phyloP scores from a whole-genome alignment of 2,113 vertebrate genomes.

The Myanophis thanlyinensis region DNA sequence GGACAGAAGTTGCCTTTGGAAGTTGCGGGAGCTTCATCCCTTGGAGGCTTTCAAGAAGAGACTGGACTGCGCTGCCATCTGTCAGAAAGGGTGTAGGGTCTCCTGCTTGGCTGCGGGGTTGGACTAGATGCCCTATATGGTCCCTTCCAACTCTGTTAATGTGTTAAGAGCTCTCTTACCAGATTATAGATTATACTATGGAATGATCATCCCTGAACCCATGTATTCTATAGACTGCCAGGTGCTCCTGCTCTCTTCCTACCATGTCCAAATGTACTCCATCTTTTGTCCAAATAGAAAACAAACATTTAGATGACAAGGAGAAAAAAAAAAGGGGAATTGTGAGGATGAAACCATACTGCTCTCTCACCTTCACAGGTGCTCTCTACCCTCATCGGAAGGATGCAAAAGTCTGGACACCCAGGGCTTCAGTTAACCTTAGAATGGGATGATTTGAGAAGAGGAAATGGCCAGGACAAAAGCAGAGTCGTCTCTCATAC shows the following conservation, averaged over 20 bases:
- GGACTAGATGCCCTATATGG: too few relatives aligned
- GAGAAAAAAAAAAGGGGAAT: neutral
- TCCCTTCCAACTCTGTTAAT: too few relatives aligned
- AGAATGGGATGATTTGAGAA: neutral
- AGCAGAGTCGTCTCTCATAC: neutral
- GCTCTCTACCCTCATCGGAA: neutral
- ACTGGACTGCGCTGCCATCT: too few relatives aligned
- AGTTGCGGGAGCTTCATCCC: too few relatives aligned
- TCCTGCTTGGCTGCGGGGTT: too few relatives aligned
- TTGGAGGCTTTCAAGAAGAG: too few relatives aligned
- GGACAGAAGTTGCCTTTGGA: too few relatives aligned
- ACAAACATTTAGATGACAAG: neutral
- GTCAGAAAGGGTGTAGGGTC: too few relatives aligned
- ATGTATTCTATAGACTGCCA: neutral
- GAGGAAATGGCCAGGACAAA: neutral
- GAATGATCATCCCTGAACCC: too few relatives aligned
- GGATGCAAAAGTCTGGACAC: neutral
- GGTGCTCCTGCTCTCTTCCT: neutral
- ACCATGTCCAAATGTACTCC: neutral
- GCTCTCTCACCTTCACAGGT: neutral
- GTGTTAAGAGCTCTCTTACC: too few relatives aligned
- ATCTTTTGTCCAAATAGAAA: neutral
- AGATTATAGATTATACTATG: too few relatives aligned
- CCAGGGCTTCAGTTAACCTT: neutral
- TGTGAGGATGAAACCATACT: neutral